A percentile compares a stretch with the other conserved stretches of the same genome.
Conservation (phyloP, 1,140 invertebrate genomes). For the Tetraneura akinire region DNA sequence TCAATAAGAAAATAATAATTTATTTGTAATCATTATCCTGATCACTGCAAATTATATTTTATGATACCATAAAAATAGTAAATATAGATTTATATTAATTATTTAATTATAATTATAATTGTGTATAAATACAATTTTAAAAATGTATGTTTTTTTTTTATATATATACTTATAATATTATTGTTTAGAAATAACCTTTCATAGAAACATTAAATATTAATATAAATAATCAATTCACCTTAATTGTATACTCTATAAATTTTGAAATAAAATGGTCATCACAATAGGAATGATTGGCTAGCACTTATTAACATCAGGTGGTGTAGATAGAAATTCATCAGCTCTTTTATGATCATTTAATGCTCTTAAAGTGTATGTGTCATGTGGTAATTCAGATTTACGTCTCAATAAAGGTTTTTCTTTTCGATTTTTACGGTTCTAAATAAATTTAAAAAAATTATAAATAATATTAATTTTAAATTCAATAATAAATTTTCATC, state of each 20-base stretch:
- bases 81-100: too few species aligned
- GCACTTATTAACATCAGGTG: slow-evolving; percentile 82
- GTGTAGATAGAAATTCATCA: slow-evolving; percentile 82
- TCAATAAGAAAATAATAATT: too few species aligned
- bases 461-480: neutral
- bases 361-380: slow-evolving; percentile 84
- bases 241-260: slow-evolving; percentile 17
- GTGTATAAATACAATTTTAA: too few species aligned
- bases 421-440: slow-evolving; percentile 66
- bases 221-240: slow-evolving; percentile 23
- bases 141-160: too few species aligned
- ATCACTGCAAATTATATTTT: neutral
- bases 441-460: slow-evolving; percentile 55
- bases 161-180: too few species aligned
- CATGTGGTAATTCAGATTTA: slow-evolving; percentile 92
- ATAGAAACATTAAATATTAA: slow-evolving; percentile 14
- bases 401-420: slow-evolving; percentile 85
- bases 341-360: slow-evolving; percentile 88
- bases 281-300: slow-evolving; percentile 60
- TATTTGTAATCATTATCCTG: too few species aligned
- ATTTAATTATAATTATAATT: too few species aligned
- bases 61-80: too few species aligned
- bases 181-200: neutral
- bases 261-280: slow-evolving; percentile 36
- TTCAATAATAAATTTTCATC: neutral